Conservation (phyloP, 2,113 vertebrate genomes). For the Opisthocomus hoazin region DNA sequence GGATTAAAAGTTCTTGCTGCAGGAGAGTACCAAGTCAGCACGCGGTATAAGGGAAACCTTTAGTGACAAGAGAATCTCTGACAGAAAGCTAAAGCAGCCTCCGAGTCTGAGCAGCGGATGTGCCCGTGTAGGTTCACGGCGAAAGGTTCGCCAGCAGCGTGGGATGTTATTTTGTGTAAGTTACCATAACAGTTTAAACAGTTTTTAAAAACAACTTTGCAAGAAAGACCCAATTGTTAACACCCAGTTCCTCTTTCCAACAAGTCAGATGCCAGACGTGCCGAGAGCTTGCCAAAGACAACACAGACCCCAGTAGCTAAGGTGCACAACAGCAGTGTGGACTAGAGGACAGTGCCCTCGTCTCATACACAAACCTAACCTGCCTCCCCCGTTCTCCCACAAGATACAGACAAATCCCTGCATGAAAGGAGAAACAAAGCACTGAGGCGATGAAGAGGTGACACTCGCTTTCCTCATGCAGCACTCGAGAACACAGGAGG, state of each 20-base stretch:
- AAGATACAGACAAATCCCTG: background rate
- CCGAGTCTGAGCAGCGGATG: background rate
- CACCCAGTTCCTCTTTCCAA: background rate
- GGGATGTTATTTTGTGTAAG: background rate
- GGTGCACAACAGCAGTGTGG: background rate
- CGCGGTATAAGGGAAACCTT: rapidly evolving
- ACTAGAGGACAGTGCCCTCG: background rate
- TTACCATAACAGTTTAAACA: background rate
- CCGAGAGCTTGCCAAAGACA: background rate
- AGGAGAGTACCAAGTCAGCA: background rate
- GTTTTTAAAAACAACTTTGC: background rate
- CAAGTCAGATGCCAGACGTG: background rate
- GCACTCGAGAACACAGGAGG: background rate
- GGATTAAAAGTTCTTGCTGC: background rate
- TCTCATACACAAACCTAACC: background rate
- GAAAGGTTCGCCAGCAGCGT: background rate
- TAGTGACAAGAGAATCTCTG: background rate
- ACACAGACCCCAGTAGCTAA: rapidly evolving
- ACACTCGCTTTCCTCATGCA: background rate
- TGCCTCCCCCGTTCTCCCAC: background rate
- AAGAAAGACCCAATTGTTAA: background rate
- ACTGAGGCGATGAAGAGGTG: background rate
- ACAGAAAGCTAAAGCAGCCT: background rate
- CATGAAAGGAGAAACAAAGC: background rate
- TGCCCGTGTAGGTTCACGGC: background rate